phyloP scores from a whole-genome alignment of 2,113 vertebrate genomes.

The Lampris incognitus region DNA sequence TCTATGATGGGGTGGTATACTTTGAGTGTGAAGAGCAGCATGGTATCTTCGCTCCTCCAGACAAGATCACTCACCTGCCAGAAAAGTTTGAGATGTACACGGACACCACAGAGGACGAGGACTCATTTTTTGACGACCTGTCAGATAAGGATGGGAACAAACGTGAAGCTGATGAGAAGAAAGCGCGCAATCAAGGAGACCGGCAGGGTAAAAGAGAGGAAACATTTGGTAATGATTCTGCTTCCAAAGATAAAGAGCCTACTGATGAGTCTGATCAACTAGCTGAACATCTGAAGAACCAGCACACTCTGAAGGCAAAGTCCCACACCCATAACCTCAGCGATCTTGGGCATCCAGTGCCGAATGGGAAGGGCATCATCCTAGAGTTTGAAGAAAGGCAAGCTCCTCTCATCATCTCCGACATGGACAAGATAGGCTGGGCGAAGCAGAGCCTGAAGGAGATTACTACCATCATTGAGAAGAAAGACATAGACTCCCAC shows the following conservation, averaged over 20 bases:
- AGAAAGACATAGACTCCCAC: slow-evolving; percentile 79
- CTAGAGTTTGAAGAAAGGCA: slow-evolving; percentile 63
- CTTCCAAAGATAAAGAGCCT: slow-evolving; percentile 65
- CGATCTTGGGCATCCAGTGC: slow-evolving; percentile 36
- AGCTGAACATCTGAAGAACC: slow-evolving; percentile 22
- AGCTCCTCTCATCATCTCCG: slow-evolving; percentile 51
- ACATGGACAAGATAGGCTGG: slow-evolving; percentile 42
- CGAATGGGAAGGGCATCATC: slow-evolving; percentile 61
- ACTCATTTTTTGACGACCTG: slow-evolving; percentile 82
- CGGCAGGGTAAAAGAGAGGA: slow-evolving; percentile 56
- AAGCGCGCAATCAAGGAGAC: slow-evolving; percentile 44
- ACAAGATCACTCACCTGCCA: slow-evolving; percentile 88
- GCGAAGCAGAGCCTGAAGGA: slow-evolving; percentile 57
- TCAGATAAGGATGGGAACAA: slow-evolving; percentile 70
- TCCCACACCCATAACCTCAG: slow-evolving; percentile 34
- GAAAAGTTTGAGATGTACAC: slow-evolving; percentile 77
- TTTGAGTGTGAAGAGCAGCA: slow-evolving; percentile 89
- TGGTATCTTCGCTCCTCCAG: slow-evolving; percentile 95
- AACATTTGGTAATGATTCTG: slow-evolving; percentile 49
- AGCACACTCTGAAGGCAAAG: slow-evolving; percentile 10
- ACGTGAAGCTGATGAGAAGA: slow-evolving; percentile 4
- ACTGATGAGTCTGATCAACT: slow-evolving; percentile 20
- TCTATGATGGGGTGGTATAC: slow-evolving; percentile 88
- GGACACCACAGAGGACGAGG: slow-evolving; percentile 85
- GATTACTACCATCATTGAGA: slow-evolving; percentile 81